Evolutionary conservation across 2,797 vertebrate species (phyloP).

Genomic region (Molossus alvarezi): DNA sequence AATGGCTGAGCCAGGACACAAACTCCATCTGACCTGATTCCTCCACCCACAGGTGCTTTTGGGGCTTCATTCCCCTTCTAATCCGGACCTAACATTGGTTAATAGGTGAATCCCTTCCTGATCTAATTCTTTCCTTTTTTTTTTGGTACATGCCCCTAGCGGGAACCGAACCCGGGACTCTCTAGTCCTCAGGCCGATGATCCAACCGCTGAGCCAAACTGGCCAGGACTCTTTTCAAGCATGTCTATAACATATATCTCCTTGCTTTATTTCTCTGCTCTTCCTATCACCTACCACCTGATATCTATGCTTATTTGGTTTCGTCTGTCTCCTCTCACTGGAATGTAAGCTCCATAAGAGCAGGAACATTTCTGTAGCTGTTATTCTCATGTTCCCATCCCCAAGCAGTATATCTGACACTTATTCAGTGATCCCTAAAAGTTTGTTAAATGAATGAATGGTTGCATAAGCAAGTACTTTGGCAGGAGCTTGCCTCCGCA

Average conservation of each 20-base stretch:
- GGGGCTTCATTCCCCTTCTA: not conserved
- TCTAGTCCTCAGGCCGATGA: too few species aligned
- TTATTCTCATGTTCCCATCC: not conserved
- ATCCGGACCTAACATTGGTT: not conserved
- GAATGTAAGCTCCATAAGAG: not conserved
- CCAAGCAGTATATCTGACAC: not conserved
- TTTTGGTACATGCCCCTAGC: too few species aligned
- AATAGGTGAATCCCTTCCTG: not conserved
- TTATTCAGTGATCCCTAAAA: not conserved
- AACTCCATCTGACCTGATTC: not conserved
- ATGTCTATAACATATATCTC: not conserved
- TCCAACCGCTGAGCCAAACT: too few species aligned
- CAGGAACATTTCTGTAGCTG: not conserved
- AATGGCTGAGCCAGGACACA: not conserved
- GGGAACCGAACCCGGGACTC: too few species aligned
- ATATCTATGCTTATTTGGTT: not conserved
- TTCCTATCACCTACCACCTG: not conserved
- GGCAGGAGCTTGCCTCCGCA: not conserved
- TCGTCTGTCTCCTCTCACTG: not conserved
- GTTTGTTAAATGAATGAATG: not conserved
- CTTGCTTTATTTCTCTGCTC: conserved; percentile 38
- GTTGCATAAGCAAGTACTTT: not conserved
- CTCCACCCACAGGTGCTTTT: not conserved
- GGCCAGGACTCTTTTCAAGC: not conserved
- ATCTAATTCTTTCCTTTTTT: not conserved